These are phyloP conservation scores for Synanceia verrucosa DNA, from an alignment of 2,797 vertebrate genomes.

Conservation along the genomic window DNA sequence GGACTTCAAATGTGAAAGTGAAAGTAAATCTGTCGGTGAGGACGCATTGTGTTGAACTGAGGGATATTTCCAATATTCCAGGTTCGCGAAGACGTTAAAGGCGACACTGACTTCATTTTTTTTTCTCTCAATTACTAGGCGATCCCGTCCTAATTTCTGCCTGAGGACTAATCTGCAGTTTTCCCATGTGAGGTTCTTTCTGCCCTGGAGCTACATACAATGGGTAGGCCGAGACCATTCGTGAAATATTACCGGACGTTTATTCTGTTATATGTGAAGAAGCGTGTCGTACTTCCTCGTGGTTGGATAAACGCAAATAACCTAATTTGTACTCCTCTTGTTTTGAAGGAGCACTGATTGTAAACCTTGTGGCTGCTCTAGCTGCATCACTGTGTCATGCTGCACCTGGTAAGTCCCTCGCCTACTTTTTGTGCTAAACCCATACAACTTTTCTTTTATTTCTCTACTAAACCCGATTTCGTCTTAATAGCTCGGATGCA, in stretches of 20 bases:
- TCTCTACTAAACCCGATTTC: neutral
- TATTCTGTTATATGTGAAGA: neutral
- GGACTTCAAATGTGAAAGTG: neutral
- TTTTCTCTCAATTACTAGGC: fast-evolving
- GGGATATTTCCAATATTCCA: too few species aligned
- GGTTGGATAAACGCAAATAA: neutral
- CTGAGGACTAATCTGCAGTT: neutral
- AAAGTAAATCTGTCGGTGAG: too few species aligned
- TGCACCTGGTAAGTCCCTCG: constrained; percentile 26
- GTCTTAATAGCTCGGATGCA: neutral
- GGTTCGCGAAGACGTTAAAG: neutral
- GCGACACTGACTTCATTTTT: neutral
- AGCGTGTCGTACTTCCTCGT: neutral
- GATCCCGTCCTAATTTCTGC: fast-evolving
- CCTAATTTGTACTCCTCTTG: fast-evolving
- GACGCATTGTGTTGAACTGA: too few species aligned
- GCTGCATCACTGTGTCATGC: fast-evolving
- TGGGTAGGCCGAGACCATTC: constrained; percentile 1
- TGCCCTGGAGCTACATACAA: neutral
- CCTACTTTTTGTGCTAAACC: neutral
- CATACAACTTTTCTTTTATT: neutral
- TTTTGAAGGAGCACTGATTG: neutral
- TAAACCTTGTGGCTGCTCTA: neutral
- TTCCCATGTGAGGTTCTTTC: neutral
- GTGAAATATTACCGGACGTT: neutral